Evolutionary conservation across 1,140 invertebrate species (phyloP), one percentile per base, ranked within the genome.

Genomic region (Diploscapter pachys): DNA sequence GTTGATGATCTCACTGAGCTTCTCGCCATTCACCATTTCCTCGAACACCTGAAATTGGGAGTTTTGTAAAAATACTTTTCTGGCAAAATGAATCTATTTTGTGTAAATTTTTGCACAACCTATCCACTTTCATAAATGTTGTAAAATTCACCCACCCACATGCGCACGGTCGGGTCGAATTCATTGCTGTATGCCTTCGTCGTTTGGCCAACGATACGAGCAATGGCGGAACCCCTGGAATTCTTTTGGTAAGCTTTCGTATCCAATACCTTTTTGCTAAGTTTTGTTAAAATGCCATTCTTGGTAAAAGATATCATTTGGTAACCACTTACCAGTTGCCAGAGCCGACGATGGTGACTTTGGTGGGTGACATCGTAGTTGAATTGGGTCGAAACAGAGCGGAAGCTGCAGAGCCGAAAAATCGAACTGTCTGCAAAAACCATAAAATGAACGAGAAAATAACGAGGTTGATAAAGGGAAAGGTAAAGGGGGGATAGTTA

Each of bases 1-100:
- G 88, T 99, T 99, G 80, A 99, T 99, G 75, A 98, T 97, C 88
- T 99, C 96, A 53, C 95, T 98, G 57, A 99, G 57, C 87, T 99
- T 99, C 83, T 91, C 91, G 13, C 94, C 96, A 85, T 98, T 90
- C 52, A 99, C 91, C 61, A 94, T 90, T 87, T 99, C 96, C 88
- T 99, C 96, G 87, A 92, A 98, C 64, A 99, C 96, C 11, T 9
- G 2, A 11, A 70, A 59, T 3, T 9, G 0, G 4, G 5, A 50
- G 67, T 11, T 0, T 69, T n/a, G 52, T 53, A 48, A 8, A 13
- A n/a, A 2, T 49, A 48, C 6, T 68, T 51, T 5, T 49, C 13
- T 11, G 51, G 2, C 5, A 68, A 11, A 11, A 5, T 52, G 2
- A 3, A 49, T 49, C 48, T 8, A 69, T 59, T 67, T 5, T n/a